A percentile compares a stretch with the other conserved stretches of the same genome.
Conservation (phyloP, 2,888 invertebrate genomes). For the Acholoe squamosa region DNA sequence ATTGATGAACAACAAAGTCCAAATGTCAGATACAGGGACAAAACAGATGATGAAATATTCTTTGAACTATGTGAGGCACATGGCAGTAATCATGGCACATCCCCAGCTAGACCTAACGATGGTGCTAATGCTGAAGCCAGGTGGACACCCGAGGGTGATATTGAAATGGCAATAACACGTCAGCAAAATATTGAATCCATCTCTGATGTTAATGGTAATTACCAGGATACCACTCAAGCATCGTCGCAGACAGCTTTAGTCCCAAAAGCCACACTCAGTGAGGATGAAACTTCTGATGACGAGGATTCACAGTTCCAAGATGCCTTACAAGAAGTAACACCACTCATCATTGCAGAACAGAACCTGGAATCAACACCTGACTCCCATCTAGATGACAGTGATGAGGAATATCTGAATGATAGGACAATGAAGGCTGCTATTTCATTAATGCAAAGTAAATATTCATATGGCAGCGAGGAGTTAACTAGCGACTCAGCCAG, state of each 20-base stretch:
- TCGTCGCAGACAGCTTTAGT: not conserved
- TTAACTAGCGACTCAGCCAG: not conserved
- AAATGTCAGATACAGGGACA: not conserved
- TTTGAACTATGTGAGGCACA: not conserved
- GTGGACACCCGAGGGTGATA: not conserved
- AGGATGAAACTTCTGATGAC: not conserved
- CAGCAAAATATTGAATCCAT: no score
- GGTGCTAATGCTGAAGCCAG: not conserved
- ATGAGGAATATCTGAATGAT: slow-evolving; percentile 50
- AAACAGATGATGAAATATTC: not conserved
- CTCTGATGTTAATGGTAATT: slow-evolving; percentile 4
- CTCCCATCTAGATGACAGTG: not conserved
- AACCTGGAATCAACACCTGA: no score
- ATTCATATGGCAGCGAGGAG: not conserved
- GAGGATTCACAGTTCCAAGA: no score
- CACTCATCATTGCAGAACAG: no score
- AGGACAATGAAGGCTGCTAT: slow-evolving; percentile 42
- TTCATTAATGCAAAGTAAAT: slow-evolving; percentile 2
- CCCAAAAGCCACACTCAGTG: not conserved
- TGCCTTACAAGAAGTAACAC: no score
- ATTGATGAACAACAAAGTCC: not conserved
- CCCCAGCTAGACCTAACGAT: no score
- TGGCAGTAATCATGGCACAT: no score
- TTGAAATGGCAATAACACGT: not conserved
- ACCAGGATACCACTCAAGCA: not conserved